These are phyloP conservation scores for Epirrita christyi DNA, from an alignment of 2,888 invertebrate species.

Conservation along the genomic window DNA sequence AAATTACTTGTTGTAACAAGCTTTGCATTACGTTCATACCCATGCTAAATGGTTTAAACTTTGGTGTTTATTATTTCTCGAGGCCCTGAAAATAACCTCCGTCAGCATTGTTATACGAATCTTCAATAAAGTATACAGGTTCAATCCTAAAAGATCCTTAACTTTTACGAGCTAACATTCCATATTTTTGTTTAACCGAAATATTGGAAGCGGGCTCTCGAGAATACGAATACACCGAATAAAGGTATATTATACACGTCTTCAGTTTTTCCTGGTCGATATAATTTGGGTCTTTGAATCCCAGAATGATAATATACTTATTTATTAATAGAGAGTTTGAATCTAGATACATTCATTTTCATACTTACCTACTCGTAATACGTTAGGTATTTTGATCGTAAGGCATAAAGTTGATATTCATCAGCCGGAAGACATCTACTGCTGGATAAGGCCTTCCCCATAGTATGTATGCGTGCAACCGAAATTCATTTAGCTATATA, in stretches of 20 bases:
- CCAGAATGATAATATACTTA: too few species aligned
- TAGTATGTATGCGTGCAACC: too few species aligned
- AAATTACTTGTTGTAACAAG: too few species aligned
- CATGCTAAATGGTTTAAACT: not conserved
- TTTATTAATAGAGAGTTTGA: too few species aligned
- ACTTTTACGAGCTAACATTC: conserved; percentile 27
- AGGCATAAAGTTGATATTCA: too few species aligned
- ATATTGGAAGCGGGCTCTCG: conserved; percentile 41
- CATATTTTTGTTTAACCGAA: conserved; percentile 31
- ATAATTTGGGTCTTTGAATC: not conserved
- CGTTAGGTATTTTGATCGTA: too few species aligned
- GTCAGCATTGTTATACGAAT: conserved; percentile 15
- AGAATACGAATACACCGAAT: conserved; percentile 40
- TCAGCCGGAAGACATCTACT: too few species aligned
- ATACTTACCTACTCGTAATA: too few species aligned
- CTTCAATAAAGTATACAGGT: conserved; percentile 16
- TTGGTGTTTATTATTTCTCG: not conserved
- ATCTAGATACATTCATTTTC: too few species aligned
- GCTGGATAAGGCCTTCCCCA: too few species aligned
- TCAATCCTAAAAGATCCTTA: conserved; percentile 25
- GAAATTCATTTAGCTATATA: too few species aligned
- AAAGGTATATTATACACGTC: conserved; percentile 13
- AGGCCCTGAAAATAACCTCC: not conserved
- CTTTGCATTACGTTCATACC: too few species aligned
- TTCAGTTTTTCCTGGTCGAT: conserved; percentile 1